Conservation (phyloP, 1,140 invertebrate species). For the Pollicipes pollicipes region DNA sequence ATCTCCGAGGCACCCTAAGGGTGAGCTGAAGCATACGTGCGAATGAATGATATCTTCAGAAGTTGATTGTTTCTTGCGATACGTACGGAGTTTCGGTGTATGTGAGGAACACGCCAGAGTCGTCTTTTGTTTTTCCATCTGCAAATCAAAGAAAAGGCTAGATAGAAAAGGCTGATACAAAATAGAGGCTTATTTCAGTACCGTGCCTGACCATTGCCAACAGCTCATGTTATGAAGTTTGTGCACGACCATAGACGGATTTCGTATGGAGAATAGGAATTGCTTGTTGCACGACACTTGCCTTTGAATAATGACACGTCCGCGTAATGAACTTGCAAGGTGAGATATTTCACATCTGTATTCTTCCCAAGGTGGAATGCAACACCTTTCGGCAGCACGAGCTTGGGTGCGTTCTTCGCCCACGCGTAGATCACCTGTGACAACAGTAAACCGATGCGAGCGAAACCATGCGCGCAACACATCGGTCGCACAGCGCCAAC, state of each 20-base stretch:
- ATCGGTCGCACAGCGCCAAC: too few relatives aligned
- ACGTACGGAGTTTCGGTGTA: slow-evolving; percentile 55
- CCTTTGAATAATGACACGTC: slow-evolving; percentile 48
- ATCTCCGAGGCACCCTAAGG: too few relatives aligned
- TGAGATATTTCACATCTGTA: slow-evolving; percentile 34
- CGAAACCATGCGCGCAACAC: too few relatives aligned
- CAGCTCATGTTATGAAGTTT: too few relatives aligned
- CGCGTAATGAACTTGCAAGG: slow-evolving; percentile 85
- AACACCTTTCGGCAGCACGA: slow-evolving; percentile 66
- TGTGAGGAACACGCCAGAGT: slow-evolving; percentile 60
- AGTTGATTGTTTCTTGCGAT: not conserved
- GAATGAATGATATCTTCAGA: too few relatives aligned
- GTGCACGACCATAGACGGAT: too few relatives aligned
- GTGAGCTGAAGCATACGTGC: too few relatives aligned
- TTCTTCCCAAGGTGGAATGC: slow-evolving; percentile 43
- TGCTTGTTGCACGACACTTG: slow-evolving; percentile 22
- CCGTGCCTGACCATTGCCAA: too few relatives aligned
- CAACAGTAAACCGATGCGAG: too few relatives aligned
- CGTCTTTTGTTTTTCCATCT: slow-evolving; percentile 48
- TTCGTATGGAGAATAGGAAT: too few relatives aligned
- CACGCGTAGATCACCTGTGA: slow-evolving; percentile 83
- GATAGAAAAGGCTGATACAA: too few relatives aligned
- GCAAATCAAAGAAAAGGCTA: not conserved
- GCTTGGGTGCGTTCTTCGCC: slow-evolving; percentile 78
- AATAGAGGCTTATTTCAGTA: too few relatives aligned